Evolutionary conservation across 2,888 invertebrate species (phyloP).

Genomic region (Chymomyza caudatula): DNA sequence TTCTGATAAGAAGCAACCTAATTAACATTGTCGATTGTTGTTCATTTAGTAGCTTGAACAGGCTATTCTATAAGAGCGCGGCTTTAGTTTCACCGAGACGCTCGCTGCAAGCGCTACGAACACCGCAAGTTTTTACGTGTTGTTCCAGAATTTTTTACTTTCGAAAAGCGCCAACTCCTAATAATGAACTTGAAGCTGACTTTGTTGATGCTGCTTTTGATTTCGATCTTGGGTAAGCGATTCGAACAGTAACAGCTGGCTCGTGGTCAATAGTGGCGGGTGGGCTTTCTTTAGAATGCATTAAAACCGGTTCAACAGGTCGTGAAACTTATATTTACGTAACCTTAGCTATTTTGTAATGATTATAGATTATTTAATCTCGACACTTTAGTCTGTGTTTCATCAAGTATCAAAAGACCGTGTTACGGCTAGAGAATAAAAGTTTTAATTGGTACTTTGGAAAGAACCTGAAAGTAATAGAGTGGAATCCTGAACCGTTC

Average conservation of each 20-base stretch:
- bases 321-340: background rate
- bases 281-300: background rate
- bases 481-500: too few species aligned
- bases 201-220: conserved; percentile 20
- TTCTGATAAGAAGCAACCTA: background rate
- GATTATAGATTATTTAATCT: too few species aligned
- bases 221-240: conserved; percentile 33
- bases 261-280: background rate
- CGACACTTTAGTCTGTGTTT: too few species aligned
- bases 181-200: conserved; percentile 5
- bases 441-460: too few species aligned
- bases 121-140: background rate
- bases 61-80: conserved; percentile 1
- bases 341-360: too few species aligned
- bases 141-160: background rate
- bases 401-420: too few species aligned
- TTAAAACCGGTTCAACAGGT: conserved; percentile 36
- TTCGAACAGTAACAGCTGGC: too few species aligned
- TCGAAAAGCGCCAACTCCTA: background rate
- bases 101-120: conserved; percentile 23
- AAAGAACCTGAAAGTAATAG: too few species aligned
- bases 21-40: background rate
- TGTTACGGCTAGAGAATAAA: too few species aligned
- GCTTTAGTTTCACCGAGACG: conserved; percentile 38
- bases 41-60: conserved; percentile 15